Conservation (phyloP, 1,140 invertebrate genomes). For the Bombus superbus region DNA sequence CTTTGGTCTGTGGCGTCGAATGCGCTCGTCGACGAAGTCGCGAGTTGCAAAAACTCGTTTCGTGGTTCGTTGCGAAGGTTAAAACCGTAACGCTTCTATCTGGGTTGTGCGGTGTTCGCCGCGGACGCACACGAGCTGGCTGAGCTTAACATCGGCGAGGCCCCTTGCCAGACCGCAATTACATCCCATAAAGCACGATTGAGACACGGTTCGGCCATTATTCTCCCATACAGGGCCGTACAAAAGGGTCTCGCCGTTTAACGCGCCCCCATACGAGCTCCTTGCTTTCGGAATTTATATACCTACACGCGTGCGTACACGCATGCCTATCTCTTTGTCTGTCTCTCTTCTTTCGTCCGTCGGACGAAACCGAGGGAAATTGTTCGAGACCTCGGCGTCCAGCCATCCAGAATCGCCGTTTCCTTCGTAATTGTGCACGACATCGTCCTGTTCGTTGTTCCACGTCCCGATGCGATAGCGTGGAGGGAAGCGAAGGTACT, state of each 20-base stretch:
- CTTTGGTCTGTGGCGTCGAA: not conserved
- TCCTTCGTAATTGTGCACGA: constrained; percentile 27
- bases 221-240: constrained; percentile 75
- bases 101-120: constrained; percentile 10
- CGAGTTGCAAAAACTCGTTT: constrained; percentile 65
- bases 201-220: constrained; percentile 80
- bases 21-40: not conserved
- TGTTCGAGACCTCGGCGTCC: not conserved
- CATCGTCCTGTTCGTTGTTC: constrained; percentile 7
- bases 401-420: constrained; percentile 6
- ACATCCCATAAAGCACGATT: constrained; percentile 80
- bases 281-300: constrained; percentile 33
- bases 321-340: not conserved
- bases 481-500: not conserved
- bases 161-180: constrained; percentile 77
- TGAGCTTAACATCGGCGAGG: constrained; percentile 74
- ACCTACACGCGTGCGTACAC: constrained; percentile 31
- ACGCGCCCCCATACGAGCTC: constrained; percentile 47
- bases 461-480: not conserved
- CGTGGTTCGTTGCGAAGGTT: constrained; percentile 72
- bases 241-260: constrained; percentile 69
- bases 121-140: constrained; percentile 31
- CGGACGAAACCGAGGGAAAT: constrained; percentile 31
- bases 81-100: constrained; percentile 74
- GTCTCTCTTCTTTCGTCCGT: not conserved